Evolutionary conservation across 2,888 invertebrate species (phyloP).

Genomic region (Julus scandinavius): DNA sequence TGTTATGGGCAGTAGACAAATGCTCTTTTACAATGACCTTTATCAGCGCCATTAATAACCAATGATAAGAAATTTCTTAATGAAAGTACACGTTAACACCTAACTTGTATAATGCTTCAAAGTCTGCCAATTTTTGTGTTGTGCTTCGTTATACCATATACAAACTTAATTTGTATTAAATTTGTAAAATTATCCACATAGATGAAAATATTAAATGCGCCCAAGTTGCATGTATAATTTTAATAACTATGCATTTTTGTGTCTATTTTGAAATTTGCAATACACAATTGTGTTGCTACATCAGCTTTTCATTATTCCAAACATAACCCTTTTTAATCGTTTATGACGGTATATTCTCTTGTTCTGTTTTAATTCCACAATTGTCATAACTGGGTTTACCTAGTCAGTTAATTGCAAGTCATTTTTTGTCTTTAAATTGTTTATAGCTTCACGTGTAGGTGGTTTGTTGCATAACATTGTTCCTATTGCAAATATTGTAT

Average conservation of each 20-base stretch:
- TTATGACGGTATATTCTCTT: not conserved
- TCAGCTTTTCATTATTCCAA: not conserved
- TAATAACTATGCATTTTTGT: conserved; percentile 24
- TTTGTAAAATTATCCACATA: not conserved
- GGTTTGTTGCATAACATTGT: conserved; percentile 10
- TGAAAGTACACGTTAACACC: too few species aligned
- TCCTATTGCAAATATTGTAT: not conserved
- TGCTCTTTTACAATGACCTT: not conserved
- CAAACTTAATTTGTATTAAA: not conserved
- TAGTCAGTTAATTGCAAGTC: not conserved
- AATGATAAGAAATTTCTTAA: too few species aligned
- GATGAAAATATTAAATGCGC: not conserved
- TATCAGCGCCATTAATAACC: not conserved
- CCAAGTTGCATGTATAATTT: conserved; percentile 6
- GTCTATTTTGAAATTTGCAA: not conserved
- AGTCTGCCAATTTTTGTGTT: not conserved
- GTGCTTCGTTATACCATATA: not conserved
- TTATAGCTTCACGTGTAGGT: not conserved
- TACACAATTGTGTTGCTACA: not conserved
- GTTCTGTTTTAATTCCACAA: not conserved
- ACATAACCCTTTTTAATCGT: not conserved
- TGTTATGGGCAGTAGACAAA: not conserved
- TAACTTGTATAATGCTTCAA: not conserved
- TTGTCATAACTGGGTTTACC: not conserved
- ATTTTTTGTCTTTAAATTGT: not conserved